Percentiles rank a stretch among this genome's conserved stretches.
These are phyloP conservation scores for Wiebesia pumilae DNA, from an alignment of 1,140 invertebrate genomes.

Conservation along the genomic window DNA sequence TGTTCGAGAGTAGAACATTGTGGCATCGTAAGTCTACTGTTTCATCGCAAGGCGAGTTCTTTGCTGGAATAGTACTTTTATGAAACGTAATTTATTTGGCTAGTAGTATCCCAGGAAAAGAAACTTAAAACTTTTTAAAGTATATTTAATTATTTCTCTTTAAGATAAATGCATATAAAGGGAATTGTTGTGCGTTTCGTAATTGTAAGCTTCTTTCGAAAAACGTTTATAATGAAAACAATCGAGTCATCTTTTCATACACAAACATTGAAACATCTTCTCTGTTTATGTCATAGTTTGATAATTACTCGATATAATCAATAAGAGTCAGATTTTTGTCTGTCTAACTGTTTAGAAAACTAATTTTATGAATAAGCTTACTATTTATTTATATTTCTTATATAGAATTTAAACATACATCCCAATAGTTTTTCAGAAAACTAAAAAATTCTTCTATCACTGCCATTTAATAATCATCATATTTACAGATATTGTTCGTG, in stretches of 20 bases:
- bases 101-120: neutral
- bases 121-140: neutral
- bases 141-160: neutral
- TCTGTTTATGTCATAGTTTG: neutral
- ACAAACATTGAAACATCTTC: neutral
- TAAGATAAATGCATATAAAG: neutral
- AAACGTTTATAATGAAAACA: neutral
- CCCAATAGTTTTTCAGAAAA: too few species aligned
- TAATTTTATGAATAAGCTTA: too few species aligned
- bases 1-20: neutral
- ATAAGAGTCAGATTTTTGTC: too few species aligned
- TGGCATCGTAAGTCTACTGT: neutral
- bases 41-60: neutral
- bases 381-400: too few species aligned
- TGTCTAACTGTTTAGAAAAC: too few species aligned
- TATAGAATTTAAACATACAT: too few species aligned
- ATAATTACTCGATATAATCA: neutral
- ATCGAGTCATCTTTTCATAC: neutral
- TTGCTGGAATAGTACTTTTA: conserved; percentile 1
- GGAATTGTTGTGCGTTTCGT: neutral
- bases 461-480: too few species aligned
- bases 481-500: too few species aligned
- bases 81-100: neutral
- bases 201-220: neutral
- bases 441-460: too few species aligned